Conservation (phyloP, 1,140 invertebrate species). For the Olivierus martensii region DNA sequence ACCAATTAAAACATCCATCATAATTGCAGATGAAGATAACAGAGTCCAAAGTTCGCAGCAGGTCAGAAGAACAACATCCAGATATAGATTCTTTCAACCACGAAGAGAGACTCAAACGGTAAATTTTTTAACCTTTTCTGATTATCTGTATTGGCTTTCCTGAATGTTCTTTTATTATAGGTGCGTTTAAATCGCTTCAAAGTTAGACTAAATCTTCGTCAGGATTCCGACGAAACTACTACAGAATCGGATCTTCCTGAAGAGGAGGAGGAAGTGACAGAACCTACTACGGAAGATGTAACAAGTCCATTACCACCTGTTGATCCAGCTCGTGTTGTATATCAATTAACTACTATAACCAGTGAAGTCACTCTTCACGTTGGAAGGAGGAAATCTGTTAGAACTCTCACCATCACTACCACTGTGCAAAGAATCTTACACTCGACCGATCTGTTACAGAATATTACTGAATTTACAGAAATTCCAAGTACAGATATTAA, state of each 20-base stretch:
- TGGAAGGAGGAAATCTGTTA: conserved; percentile 17
- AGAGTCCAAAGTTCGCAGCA: background rate
- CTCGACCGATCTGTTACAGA: conserved; percentile 45
- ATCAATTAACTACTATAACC: conserved; percentile 21
- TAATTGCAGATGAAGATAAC: background rate
- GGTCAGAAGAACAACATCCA: background rate
- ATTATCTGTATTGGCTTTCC: too few species aligned
- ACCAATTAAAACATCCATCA: too few species aligned
- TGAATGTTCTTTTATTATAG: too few species aligned
- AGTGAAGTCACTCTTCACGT: conserved; percentile 21
- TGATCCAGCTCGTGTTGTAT: conserved; percentile 19
- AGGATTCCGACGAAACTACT: conserved; percentile 8
- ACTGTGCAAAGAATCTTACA: conserved; percentile 66
- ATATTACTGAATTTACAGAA: conserved; percentile 8
- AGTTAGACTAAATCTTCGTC: conserved; percentile 14
- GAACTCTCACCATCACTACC: conserved; percentile 34
- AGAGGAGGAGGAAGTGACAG: conserved; percentile 14
- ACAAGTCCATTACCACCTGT: conserved; percentile 7
- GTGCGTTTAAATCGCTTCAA: conserved; percentile 24
- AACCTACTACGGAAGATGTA: conserved; percentile 2
- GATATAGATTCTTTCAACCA: background rate
- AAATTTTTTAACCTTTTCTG: too few species aligned
- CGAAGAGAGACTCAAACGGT: background rate
- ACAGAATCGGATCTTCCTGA: background rate
- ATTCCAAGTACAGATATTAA: background rate